Evolutionary conservation across 53 echinoderm and acorn worm species (phyloP).

Genomic region (Apostichopus leukothele): DNA sequence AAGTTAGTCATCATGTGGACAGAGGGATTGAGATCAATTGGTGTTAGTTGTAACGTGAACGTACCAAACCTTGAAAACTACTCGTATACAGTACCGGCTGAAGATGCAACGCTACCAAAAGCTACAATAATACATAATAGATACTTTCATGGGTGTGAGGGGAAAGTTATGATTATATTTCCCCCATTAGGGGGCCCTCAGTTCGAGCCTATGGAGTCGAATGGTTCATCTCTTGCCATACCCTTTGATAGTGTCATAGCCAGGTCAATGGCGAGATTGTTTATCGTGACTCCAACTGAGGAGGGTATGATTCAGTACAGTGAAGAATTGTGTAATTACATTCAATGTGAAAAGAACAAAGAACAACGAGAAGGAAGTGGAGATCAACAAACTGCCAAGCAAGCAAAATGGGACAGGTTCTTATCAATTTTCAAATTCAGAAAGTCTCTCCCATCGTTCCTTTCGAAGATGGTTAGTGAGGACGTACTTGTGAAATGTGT

Average conservation of each 20-base stretch:
- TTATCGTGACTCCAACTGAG: slow-evolving; percentile 11
- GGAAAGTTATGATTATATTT: slow-evolving; percentile 32
- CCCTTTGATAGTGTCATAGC: slow-evolving; percentile 27
- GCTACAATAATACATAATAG: slow-evolving; percentile 12
- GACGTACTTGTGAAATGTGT: not conserved
- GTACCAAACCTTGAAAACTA: slow-evolving; percentile 12
- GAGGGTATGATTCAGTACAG: slow-evolving; percentile 9
- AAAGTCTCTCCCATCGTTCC: slow-evolving; percentile 14
- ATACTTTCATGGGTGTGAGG: slow-evolving; percentile 36
- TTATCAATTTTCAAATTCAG: slow-evolving; percentile 19
- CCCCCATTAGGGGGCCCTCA: slow-evolving; percentile 28
- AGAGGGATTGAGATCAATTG: not conserved
- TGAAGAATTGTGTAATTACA: slow-evolving; percentile 15
- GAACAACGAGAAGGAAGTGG: not conserved
- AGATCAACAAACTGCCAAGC: not conserved
- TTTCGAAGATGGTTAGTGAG: not conserved
- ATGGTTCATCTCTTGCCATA: not conserved
- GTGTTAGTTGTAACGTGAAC: slow-evolving; percentile 15
- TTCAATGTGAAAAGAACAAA: not conserved
- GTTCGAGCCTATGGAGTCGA: not conserved
- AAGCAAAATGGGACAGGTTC: slow-evolving; percentile 31
- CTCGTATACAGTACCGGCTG: not conserved
- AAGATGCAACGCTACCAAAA: not conserved
- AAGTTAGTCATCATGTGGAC: slow-evolving; percentile 9
- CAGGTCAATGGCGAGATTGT: not conserved